Conservation (phyloP, 2,797 vertebrate genomes). For the Rhinella marina region DNA sequence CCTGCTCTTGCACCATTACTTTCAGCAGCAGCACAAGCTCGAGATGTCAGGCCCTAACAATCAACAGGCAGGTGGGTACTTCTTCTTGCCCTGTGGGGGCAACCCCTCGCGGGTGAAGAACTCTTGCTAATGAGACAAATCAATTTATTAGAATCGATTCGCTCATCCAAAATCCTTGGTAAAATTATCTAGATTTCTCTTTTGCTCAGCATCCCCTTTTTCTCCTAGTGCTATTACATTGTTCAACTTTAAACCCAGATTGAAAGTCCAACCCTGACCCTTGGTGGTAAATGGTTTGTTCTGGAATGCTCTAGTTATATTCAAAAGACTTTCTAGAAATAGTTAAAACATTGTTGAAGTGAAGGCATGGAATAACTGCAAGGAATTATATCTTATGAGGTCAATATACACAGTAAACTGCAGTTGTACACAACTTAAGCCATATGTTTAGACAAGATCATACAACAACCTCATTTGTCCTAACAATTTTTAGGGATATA, state of each 20-base stretch:
- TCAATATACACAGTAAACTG: conserved; percentile 67
- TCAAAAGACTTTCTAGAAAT: conserved; percentile 55
- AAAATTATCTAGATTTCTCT: no score
- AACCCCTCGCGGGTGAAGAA: no score
- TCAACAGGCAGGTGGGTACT: no score
- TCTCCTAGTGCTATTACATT: background rate
- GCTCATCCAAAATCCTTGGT: no score
- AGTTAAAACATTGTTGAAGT: conserved; percentile 61
- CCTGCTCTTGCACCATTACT: no score
- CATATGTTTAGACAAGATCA: conserved; percentile 76
- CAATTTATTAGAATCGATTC: no score
- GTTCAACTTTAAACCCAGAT: no score
- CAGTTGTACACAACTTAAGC: conserved; percentile 72
- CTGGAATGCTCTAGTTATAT: conserved; percentile 51
- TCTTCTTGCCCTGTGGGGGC: no score
- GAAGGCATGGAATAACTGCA: conserved; percentile 55
- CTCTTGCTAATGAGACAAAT: no score
- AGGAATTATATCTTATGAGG: conserved; percentile 69
- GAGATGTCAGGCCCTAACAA: no score
- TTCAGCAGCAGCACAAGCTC: no score
- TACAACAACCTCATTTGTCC: conserved; percentile 80
- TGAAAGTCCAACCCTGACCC: background rate
- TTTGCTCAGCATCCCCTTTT: background rate
- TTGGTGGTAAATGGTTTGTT: background rate
- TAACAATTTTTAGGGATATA: conserved; percentile 78